These are phyloP conservation scores for Geotrupes spiniger DNA, from an alignment of 2,888 invertebrate genomes.

Conservation along the genomic window DNA sequence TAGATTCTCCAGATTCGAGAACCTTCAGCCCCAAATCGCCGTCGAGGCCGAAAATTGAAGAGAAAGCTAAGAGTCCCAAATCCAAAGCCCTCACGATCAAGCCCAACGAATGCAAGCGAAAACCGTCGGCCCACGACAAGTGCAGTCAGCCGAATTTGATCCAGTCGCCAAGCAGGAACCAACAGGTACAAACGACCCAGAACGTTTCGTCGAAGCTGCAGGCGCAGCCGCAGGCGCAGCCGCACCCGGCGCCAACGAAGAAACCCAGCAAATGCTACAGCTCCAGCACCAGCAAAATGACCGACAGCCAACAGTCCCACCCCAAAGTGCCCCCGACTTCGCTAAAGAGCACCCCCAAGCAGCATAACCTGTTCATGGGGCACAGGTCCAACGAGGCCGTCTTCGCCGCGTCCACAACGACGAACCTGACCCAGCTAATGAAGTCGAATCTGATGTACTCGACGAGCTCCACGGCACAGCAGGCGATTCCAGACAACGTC, in stretches of 20 bases:
- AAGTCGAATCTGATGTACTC: neutral
- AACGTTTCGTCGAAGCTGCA: no score
- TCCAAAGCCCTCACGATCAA: neutral
- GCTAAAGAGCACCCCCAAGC: neutral
- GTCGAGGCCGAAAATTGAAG: neutral
- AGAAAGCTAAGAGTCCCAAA: neutral
- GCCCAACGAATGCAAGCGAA: neutral
- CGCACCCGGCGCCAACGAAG: no score
- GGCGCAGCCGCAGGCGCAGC: no score
- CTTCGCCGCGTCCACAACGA: neutral
- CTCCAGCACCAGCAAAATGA: no score
- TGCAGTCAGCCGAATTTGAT: neutral
- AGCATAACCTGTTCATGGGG: neutral
- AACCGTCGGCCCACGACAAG: neutral
- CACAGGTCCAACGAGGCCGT: neutral
- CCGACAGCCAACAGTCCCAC: no score
- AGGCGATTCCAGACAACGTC: neutral
- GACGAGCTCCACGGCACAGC: neutral
- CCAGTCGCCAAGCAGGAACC: neutral
- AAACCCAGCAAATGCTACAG: neutral
- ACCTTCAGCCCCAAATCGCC: neutral
- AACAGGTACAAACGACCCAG: neutral
- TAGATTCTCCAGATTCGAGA: conserved; percentile 6
- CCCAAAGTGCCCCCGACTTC: no score
- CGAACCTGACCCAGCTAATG: neutral